Evolutionary conservation across 2,888 invertebrate species (phyloP).

Genomic region (Lumbricus terrestris): DNA sequence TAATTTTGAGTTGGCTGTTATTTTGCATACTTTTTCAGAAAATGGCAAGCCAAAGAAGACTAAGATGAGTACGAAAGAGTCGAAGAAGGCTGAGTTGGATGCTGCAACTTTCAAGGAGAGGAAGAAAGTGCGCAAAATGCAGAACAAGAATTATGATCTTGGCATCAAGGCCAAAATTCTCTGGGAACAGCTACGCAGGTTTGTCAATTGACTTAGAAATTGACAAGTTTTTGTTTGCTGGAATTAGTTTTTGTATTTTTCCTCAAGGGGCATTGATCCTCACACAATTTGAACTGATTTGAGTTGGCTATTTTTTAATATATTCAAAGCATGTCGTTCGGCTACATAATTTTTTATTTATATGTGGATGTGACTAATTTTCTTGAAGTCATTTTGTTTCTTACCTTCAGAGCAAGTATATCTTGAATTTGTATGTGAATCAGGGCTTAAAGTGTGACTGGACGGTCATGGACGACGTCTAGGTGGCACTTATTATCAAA

Average conservation of each 20-base stretch:
- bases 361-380: not conserved
- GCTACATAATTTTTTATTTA: not conserved
- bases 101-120: constrained; percentile 34
- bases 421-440: not conserved
- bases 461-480: too few relatives aligned
- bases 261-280: not conserved
- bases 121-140: constrained; percentile 36
- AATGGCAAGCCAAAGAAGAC: not conserved
- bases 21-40: not conserved
- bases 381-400: not conserved
- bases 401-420: not conserved
- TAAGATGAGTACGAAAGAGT: not conserved
- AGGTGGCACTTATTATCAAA: too few relatives aligned
- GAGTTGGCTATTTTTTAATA: not conserved
- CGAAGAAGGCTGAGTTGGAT: constrained; percentile 33
- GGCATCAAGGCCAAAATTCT: constrained; percentile 31
- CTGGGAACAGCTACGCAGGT: constrained; percentile 41
- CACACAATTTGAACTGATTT: not conserved
- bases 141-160: constrained; percentile 35
- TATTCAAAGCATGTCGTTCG: not conserved
- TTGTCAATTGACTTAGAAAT: not conserved
- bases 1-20: not conserved
- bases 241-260: not conserved
- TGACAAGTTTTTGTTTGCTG: not conserved
- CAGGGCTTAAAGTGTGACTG: too few relatives aligned